Evolutionary conservation across 2,797 vertebrate genomes (phyloP), one percentile per base, ranked within the genome.

Genomic region (Neomorphus geoffroyi): DNA sequence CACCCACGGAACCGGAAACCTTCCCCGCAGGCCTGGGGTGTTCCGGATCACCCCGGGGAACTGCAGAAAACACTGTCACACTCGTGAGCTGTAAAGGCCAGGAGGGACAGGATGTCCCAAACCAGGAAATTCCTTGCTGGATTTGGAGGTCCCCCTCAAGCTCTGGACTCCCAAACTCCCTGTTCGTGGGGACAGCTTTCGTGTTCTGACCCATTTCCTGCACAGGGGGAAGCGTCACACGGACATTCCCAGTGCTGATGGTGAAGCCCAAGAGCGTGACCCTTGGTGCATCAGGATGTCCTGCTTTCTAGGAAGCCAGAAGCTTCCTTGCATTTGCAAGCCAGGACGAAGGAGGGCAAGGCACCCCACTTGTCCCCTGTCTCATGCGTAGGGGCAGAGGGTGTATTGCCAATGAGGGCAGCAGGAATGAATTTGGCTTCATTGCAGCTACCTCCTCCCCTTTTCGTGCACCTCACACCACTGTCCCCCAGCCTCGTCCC

Each of bases 291-390:
- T 21, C 61, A 60, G 74, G 61, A 70, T 3, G 11, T 66, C 74
- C 65, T 57, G 32, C 60, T 90, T 48, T 88, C 80, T 57, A 88
- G 86, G 66, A 86, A 95, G 54, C 22, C 66, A 72, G 61, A 92
- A 19, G 27, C 24, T 91, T 80, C 46, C 51, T 37, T 57, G 13
- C 30, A 14, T 22, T 50, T 61, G 57, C 17, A 78, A 32, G 61
- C 18, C 41, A 69, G 43, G 51, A 43, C 45, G n/a, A 51, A 4
- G 12, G 32, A 60, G 13, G 17, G 24, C 65, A 83, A 79, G 79
- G 70, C 35, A 75, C 14, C 19, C n/a, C 23, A 23, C 6, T 57
- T 65, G 24, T 37, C 51, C 27, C 53, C 72, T 11, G 14, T 28
- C 39, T 58, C 39, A 27, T 5, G 30, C 24, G 7, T 5, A 9